Evolutionary conservation across 2,113 vertebrate genomes (phyloP).

Genomic region (Xenus cinereus): DNA sequence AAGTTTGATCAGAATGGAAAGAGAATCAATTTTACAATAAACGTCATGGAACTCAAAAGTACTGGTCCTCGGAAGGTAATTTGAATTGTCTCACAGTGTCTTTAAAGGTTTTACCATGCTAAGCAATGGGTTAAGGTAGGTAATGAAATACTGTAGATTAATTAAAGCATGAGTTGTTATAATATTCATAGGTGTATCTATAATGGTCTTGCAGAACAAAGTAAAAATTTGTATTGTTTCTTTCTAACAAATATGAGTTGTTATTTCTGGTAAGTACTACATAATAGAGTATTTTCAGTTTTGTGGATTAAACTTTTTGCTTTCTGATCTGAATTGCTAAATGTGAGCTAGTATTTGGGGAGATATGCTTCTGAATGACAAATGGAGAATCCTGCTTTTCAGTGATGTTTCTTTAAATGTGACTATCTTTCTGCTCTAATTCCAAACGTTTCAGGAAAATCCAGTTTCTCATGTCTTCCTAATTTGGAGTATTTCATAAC

Average conservation of each 20-base stretch:
- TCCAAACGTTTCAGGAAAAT: not conserved
- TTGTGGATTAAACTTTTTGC: not conserved
- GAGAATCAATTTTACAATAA: conserved; percentile 96
- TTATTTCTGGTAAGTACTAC: conserved; percentile 32
- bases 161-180: not conserved
- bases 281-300: not conserved
- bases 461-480: not conserved
- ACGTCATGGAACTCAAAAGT: conserved; percentile 96
- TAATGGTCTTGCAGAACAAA: not conserved
- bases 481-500: not conserved
- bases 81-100: conserved; percentile 21
- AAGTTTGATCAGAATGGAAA: conserved; percentile 98
- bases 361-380: not conserved
- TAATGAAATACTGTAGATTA: not conserved
- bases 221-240: not conserved
- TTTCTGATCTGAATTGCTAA: not conserved
- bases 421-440: not conserved
- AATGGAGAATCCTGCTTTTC: not conserved
- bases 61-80: conserved; percentile 96
- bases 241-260: not conserved
- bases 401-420: not conserved
- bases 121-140: not conserved
- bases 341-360: not conserved
- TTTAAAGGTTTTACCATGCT: not conserved
- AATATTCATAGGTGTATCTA: not conserved